Evolutionary conservation across 2,113 vertebrate species (phyloP).

Genomic region (Amphiprion ocellaris): DNA sequence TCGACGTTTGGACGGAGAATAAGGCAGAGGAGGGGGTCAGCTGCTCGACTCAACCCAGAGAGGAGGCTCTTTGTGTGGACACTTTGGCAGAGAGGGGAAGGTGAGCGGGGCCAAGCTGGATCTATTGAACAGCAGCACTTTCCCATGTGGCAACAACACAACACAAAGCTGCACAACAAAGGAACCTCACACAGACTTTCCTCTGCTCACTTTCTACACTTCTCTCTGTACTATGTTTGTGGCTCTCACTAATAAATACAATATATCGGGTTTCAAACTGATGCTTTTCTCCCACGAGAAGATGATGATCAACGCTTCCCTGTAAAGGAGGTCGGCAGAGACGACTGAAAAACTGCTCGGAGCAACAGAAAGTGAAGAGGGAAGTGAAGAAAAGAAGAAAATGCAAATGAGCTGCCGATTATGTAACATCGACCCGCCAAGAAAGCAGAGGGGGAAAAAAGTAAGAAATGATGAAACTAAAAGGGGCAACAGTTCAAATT

Average conservation of each 20-base stretch:
- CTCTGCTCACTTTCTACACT: not conserved
- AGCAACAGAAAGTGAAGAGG: constrained; percentile 36
- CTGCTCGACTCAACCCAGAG: constrained; percentile 33
- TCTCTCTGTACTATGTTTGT: not conserved
- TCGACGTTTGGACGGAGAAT: constrained; percentile 23
- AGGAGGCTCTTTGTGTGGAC: constrained; percentile 68
- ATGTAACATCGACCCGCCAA: constrained; percentile 34
- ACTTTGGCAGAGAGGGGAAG: constrained; percentile 53
- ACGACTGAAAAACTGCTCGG: constrained; percentile 35
- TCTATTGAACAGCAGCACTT: constrained; percentile 59
- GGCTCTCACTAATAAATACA: not conserved
- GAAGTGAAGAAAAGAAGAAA: constrained; percentile 21
- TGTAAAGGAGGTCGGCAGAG: constrained; percentile 46
- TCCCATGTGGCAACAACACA: constrained; percentile 63
- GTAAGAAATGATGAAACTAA: constrained; percentile 25
- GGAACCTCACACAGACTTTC: not conserved
- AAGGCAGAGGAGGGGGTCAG: constrained; percentile 31
- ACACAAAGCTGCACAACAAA: constrained; percentile 40
- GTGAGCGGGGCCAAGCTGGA: constrained; percentile 49
- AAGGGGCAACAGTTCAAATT: constrained; percentile 12
- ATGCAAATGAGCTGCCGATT: constrained; percentile 61
- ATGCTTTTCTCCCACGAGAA: constrained; percentile 9
- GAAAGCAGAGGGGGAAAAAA: not conserved
- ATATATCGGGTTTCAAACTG: not conserved
- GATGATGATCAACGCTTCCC: constrained; percentile 20